Evolutionary conservation across 2,888 invertebrate species (phyloP), one percentile per base, ranked within the genome.

Genomic region (Trisateles emortualis): DNA sequence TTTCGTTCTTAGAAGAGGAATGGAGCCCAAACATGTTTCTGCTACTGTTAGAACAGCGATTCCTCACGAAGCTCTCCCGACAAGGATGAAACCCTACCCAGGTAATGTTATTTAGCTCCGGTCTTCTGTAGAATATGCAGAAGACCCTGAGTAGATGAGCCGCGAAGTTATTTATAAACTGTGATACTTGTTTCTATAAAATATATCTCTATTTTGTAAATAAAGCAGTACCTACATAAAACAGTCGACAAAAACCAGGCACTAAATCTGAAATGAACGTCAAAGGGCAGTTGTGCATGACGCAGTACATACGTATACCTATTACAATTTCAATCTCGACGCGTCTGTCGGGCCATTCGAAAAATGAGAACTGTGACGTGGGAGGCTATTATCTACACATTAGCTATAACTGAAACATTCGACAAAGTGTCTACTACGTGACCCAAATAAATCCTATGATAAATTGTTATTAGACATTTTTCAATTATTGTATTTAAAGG

Each of bases 291-390:
- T 74, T 65, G 71, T 72, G 78, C 79, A 72, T 78, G 72, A 72
- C 54, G 55, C 47, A 36, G 54, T 52, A 54, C 41, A 38, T 46
- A 60, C 58, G 53, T 72, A 80, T 46, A 60, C 58, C 52, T 72
- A 80, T 79, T 78, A 71, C 75, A 75, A 77, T 81, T 83, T 78
- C 75, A 85, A 87, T 86, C 84, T 76, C 79, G 67, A 71, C 68
- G 64, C 72, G 75, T 67, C 70, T 73, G 71, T 75, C 68, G 73
- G 67, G 59, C 69, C 74, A 68, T 73, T 77, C 73, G 78, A 84
- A 84, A 87, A 83, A 81, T 79, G 81, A 86, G 83, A 80, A 78
- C 76, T 75, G 71, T 75, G 78, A 74, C 75, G 64, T 59, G 16
- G 55, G 61, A 4, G 16, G 24, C 45, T 68, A 75, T 66, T 71